These are phyloP conservation scores for Podocnemis expansa DNA, from an alignment of 2,113 vertebrate species.

Conservation along the genomic window DNA sequence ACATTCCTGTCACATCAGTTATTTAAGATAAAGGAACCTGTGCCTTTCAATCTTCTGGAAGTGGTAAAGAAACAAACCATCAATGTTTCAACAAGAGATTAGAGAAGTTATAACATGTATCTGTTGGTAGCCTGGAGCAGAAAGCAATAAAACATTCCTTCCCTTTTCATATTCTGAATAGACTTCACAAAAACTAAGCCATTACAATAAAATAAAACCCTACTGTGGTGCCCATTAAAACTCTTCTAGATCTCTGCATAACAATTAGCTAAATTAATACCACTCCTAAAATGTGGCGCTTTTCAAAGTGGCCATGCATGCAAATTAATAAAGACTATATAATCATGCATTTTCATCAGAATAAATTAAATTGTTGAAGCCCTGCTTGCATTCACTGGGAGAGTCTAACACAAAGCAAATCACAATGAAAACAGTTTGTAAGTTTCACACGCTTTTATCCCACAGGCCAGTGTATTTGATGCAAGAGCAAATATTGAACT, in stretches of 20 bases:
- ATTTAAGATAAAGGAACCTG: neutral
- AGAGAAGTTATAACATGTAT: neutral
- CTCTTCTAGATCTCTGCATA: neutral
- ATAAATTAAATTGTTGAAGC: neutral
- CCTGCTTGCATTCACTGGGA: neutral
- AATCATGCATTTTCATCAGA: conserved; percentile 23
- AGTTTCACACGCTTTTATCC: neutral
- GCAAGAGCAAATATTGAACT: neutral
- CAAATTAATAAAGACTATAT: conserved; percentile 3
- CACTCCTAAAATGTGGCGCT: neutral
- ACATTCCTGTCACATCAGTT: conserved; percentile 20
- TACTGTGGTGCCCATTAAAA: neutral
- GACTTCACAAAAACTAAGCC: neutral
- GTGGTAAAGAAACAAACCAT: conserved; percentile 4
- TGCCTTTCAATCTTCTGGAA: conserved; percentile 9
- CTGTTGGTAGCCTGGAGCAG: neutral
- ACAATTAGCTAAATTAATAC: conserved; percentile 44
- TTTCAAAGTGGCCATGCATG: conserved; percentile 15
- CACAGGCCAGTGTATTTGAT: neutral
- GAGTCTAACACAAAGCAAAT: neutral
- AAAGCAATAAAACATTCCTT: neutral
- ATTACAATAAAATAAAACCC: neutral
- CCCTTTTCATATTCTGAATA: neutral
- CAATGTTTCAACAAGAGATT: conserved; percentile 19
- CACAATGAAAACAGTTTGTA: neutral